Evolutionary conservation across 2,113 vertebrate species (phyloP).

Genomic region (Pristiophorus japonicus): DNA sequence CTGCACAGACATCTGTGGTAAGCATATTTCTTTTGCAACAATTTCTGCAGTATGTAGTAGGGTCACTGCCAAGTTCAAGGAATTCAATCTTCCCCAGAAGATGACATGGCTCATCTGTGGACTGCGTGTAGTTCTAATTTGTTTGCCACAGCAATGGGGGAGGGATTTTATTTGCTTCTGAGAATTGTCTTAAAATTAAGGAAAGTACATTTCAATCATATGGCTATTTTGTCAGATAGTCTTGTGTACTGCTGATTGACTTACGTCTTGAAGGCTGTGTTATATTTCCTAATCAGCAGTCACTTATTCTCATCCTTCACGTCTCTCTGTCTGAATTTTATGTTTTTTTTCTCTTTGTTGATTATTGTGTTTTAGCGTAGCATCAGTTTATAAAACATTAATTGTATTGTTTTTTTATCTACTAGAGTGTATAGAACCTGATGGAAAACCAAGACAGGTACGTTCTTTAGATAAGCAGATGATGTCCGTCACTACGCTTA

Average conservation of each 20-base stretch:
- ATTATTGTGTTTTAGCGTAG: background rate
- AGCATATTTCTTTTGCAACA: conserved; percentile 41
- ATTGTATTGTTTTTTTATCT: background rate
- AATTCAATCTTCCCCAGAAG: background rate
- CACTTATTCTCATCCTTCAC: background rate
- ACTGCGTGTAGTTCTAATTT: background rate
- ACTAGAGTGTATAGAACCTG: conserved; percentile 69
- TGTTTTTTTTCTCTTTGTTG: background rate
- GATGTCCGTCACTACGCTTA: background rate
- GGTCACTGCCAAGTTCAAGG: background rate
- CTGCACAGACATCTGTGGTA: conserved; percentile 61
- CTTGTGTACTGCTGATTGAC: background rate
- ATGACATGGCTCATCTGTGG: background rate
- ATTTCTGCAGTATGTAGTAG: background rate
- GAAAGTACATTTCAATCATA: background rate
- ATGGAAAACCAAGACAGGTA: conserved; percentile 64
- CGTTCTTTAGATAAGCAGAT: background rate
- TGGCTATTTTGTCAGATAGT: background rate
- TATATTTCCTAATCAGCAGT: background rate
- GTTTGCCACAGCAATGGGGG: background rate
- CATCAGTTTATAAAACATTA: background rate
- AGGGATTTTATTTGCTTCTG: background rate
- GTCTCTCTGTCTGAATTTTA: background rate
- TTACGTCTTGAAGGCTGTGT: background rate
- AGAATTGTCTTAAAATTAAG: background rate